These are phyloP conservation scores for Benthosema pterotum DNA, from an alignment of 2,797 vertebrate species.

Conservation along the genomic window DNA sequence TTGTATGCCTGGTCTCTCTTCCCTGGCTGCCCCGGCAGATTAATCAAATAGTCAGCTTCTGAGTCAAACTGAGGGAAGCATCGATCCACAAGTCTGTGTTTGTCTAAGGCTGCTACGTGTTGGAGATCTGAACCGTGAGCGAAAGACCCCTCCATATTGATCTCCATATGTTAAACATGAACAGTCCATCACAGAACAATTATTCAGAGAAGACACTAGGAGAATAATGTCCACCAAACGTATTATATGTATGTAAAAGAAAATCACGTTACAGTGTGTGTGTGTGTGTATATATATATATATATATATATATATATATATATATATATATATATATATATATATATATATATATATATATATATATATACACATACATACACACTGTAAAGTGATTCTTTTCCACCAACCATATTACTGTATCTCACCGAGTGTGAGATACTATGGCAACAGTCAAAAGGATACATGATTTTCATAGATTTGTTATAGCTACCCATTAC, in stretches of 20 bases:
- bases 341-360: neutral
- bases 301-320: neutral
- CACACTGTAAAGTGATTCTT: conserved; percentile 14
- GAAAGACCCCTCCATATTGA: conserved; percentile 78
- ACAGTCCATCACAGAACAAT: conserved; percentile 74
- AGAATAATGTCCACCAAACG: conserved; percentile 37
- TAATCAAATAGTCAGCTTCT: conserved; percentile 85
- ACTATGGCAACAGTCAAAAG: conserved; percentile 19
- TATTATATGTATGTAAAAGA: conserved; percentile 17
- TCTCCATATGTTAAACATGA: conserved; percentile 78
- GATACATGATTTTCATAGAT: conserved; percentile 63
- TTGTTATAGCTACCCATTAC: conserved; percentile 72
- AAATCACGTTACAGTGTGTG: too few relatives aligned
- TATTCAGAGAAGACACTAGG: conserved; percentile 63
- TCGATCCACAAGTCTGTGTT: conserved; percentile 79
- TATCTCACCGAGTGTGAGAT: conserved; percentile 27
- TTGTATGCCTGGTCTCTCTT: conserved; percentile 86
- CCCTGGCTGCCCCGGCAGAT: conserved; percentile 74
- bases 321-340: conserved; percentile 4
- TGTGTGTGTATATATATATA: conserved; percentile 1
- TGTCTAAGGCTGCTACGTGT: conserved; percentile 64
- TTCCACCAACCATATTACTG: conserved; percentile 23
- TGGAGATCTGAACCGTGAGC: conserved; percentile 73
- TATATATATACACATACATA: neutral
- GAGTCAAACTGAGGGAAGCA: conserved; percentile 81